A percentile compares a stretch with the other conserved stretches of the same genome.
Evolutionary conservation across 2,888 invertebrate genomes (phyloP).

Genomic region (Drosophila tripunctata): DNA sequence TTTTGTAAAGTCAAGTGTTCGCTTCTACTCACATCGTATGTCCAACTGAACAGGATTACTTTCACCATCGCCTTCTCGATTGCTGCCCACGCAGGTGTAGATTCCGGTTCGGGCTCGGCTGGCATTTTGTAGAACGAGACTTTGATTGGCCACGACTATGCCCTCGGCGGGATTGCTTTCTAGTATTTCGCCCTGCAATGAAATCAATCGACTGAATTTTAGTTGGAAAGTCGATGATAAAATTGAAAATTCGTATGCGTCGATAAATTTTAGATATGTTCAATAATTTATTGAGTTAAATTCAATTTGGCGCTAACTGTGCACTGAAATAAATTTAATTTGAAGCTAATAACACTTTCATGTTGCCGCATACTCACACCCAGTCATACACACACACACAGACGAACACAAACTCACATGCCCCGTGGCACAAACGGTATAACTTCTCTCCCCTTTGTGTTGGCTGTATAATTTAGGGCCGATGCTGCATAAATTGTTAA

Average conservation of each 20-base stretch:
- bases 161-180: conserved; percentile 92
- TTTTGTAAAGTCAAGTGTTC: neutral
- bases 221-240: neutral
- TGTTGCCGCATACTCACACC: conserved; percentile 38
- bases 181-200: conserved; percentile 89
- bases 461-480: conserved; percentile 68
- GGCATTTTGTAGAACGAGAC: conserved; percentile 94
- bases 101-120: conserved; percentile 90
- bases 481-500: conserved; percentile 77
- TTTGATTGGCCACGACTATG: conserved; percentile 94
- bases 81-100: conserved; percentile 94
- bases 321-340: conserved; percentile 75
- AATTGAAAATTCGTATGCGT: conserved; percentile 19
- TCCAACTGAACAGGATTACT: conserved; percentile 93
- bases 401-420: neutral
- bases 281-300: conserved; percentile 71
- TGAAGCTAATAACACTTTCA: conserved; percentile 79
- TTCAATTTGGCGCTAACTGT: conserved; percentile 69
- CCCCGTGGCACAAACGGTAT: conserved; percentile 7
- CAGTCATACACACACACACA: neutral
- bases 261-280: conserved; percentile 26
- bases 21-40: conserved; percentile 90
- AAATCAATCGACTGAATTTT: conserved; percentile 3
- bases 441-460: neutral
- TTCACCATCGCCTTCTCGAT: conserved; percentile 94